Evolutionary conservation across 2,888 invertebrate genomes (phyloP).

Genomic region (Harpagoxenus sublaevis): DNA sequence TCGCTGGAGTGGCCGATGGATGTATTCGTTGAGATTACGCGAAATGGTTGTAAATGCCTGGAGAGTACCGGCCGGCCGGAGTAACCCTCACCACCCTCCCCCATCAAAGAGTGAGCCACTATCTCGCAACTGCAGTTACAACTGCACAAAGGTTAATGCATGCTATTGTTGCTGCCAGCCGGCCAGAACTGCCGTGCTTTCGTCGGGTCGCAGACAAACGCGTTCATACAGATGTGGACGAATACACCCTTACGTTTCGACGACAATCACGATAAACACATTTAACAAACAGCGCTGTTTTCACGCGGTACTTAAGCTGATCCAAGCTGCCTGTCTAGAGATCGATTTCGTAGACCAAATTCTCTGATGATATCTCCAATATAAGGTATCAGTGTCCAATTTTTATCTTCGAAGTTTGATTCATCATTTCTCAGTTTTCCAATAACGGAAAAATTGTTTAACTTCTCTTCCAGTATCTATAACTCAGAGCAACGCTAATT

Average conservation of each 20-base stretch:
- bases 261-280: slow-evolving; percentile 40
- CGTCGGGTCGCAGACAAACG: slow-evolving; percentile 68
- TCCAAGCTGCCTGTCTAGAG: neutral
- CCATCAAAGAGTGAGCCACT: slow-evolving; percentile 74
- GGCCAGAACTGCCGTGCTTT: slow-evolving; percentile 83
- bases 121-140: slow-evolving; percentile 86
- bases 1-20: slow-evolving; percentile 79
- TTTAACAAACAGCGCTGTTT: slow-evolving; percentile 55
- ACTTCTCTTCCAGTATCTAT: neutral
- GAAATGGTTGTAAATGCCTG: slow-evolving; percentile 84
- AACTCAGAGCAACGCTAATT: neutral
- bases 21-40: slow-evolving; percentile 85
- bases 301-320: slow-evolving; percentile 18
- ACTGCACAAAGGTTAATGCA: slow-evolving; percentile 86
- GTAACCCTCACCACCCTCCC: slow-evolving; percentile 59
- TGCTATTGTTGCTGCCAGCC: slow-evolving; percentile 84
- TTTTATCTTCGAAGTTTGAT: neutral
- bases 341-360: neutral
- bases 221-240: slow-evolving; percentile 71
- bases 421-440: neutral
- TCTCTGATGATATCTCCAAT: neutral
- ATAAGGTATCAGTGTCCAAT: neutral
- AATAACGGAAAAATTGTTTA: neutral
- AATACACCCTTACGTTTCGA: slow-evolving; percentile 53
- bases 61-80: slow-evolving; percentile 71